Evolutionary conservation across 1,140 invertebrate genomes (phyloP).

Genomic region (Delia radicum): DNA sequence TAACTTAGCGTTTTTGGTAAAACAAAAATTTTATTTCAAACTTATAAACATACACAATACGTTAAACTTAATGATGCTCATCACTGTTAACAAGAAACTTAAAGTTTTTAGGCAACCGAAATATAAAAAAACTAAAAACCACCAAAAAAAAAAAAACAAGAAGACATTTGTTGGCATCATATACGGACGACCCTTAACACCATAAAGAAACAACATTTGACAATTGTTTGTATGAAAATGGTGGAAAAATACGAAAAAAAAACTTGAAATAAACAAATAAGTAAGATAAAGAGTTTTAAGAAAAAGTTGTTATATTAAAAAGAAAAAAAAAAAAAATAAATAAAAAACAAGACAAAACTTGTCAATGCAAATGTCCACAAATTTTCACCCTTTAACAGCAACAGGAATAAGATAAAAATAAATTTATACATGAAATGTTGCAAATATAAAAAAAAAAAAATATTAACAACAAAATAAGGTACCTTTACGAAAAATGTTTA

Average conservation of each 20-base stretch:
- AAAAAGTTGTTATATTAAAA: not conserved
- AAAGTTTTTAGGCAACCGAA: not conserved
- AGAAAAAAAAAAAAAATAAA: too few relatives aligned
- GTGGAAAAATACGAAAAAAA: not conserved
- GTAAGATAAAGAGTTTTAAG: not conserved
- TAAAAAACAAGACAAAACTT: not conserved
- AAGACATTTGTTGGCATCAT: not conserved
- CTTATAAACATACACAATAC: too few relatives aligned
- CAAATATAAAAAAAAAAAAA: too few relatives aligned
- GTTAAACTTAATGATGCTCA: conserved; percentile 2
- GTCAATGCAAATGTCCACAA: not conserved
- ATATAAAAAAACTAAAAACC: not conserved
- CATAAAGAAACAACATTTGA: not conserved
- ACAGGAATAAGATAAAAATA: too few relatives aligned
- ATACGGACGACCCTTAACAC: not conserved
- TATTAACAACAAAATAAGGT: too few relatives aligned
- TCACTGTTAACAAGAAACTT: conserved; percentile 2
- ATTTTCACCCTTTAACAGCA: too few relatives aligned
- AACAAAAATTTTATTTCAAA: too few relatives aligned
- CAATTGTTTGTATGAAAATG: not conserved
- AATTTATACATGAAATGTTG: too few relatives aligned
- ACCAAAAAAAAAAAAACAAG: not conserved
- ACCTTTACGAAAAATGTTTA: too few relatives aligned
- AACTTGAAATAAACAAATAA: not conserved
- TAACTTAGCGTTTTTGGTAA: too few relatives aligned